Percentiles rank a stretch among this genome's conserved stretches.
Conservation (phyloP, 2,797 vertebrate species). For the Gallinago stenura region DNA sequence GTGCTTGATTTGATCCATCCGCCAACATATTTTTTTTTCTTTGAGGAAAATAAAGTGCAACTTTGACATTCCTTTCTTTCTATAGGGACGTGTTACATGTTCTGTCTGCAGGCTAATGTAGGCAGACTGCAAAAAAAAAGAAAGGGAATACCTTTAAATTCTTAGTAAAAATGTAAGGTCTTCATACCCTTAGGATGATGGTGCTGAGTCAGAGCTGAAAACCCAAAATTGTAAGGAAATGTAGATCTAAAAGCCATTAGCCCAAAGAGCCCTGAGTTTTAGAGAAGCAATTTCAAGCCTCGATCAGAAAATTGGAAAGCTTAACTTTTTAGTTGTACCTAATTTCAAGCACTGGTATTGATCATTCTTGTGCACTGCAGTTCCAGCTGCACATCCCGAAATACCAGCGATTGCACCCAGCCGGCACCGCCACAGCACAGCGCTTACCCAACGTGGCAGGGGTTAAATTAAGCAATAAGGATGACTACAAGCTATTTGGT, state of each 20-base stretch:
- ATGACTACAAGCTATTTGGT: background rate
- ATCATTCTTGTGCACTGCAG: background rate
- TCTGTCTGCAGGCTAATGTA: background rate
- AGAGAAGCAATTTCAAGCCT: background rate
- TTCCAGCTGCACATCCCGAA: background rate
- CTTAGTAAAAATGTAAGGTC: background rate
- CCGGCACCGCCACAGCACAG: background rate
- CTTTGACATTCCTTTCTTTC: background rate
- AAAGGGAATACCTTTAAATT: background rate
- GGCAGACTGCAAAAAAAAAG: background rate
- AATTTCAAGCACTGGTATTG: background rate
- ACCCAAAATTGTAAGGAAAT: background rate
- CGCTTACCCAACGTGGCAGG: background rate
- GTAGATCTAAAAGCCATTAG: background rate
- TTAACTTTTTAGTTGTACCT: background rate
- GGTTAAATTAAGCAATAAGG: background rate
- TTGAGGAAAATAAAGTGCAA: background rate
- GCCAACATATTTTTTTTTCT: background rate
- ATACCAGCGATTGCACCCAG: background rate
- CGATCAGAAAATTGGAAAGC: background rate
- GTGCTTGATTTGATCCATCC: background rate
- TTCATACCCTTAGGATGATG: background rate
- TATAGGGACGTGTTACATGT: background rate
- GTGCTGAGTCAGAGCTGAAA: background rate
- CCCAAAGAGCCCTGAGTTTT: background rate